Evolutionary conservation across 1,140 invertebrate genomes (phyloP).

Genomic region (Colletes gigas): DNA sequence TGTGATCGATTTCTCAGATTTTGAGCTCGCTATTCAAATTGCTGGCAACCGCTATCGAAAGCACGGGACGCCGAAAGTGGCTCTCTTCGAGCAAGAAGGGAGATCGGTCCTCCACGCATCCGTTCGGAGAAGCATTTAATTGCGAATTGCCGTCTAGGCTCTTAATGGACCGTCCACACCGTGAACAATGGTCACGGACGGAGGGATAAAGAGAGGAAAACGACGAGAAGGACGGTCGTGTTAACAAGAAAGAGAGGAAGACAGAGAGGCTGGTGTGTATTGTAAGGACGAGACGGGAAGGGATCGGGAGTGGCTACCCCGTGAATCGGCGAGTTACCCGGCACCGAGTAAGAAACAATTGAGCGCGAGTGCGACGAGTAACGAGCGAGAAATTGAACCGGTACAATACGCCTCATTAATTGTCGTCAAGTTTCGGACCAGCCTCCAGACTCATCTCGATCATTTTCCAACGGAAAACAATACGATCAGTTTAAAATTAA

Average conservation of each 20-base stretch:
- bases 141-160: slow-evolving; percentile 53
- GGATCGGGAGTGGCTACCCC: slow-evolving; percentile 12
- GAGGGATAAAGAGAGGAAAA: slow-evolving; percentile 19
- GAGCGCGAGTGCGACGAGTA: slow-evolving; percentile 44
- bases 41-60: not conserved
- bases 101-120: slow-evolving; percentile 32
- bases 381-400: slow-evolving; percentile 59
- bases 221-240: not conserved
- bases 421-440: slow-evolving; percentile 47
- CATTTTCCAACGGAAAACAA: slow-evolving; percentile 27
- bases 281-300: slow-evolving; percentile 20
- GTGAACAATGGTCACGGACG: slow-evolving; percentile 46
- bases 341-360: slow-evolving; percentile 59
- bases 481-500: not conserved
- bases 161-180: slow-evolving; percentile 56
- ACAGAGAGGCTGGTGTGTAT: not conserved
- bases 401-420: slow-evolving; percentile 58
- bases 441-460: slow-evolving; percentile 21
- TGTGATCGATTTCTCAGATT: slow-evolving; percentile 3
- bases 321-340: slow-evolving; percentile 54
- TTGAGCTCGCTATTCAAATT: slow-evolving; percentile 27
- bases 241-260: slow-evolving; percentile 6
- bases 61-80: slow-evolving; percentile 26
- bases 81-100: slow-evolving; percentile 3
- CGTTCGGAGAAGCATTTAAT: slow-evolving; percentile 59